Evolutionary conservation across 2,797 vertebrate species (phyloP), one percentile per base, ranked within the genome.

Genomic region (Melanotaenia maccullochi): DNA sequence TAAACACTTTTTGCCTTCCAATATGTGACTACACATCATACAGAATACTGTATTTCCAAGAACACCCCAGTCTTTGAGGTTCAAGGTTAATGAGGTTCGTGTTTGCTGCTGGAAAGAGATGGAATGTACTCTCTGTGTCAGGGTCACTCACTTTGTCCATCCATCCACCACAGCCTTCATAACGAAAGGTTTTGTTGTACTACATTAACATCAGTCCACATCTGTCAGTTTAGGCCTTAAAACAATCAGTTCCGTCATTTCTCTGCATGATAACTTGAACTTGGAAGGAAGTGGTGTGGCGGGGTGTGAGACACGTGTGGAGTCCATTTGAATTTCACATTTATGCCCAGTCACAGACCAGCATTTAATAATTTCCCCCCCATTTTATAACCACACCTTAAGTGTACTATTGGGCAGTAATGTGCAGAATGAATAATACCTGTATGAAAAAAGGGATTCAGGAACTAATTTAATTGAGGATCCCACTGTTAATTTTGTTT

Each of bases 1-100:
- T 58, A 54, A 72, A 59, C 49, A 57, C 63, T n/a, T 69, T 51
- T 60, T 25, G 38, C 65, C 13, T 22, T 69, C 40, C 35, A 42
- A 65, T 18, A 66, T 32, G 22, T 38, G 16, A 60, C 36, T 32
- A 47, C 9, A 24, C 54, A 54, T 51, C 42, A 35, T 6, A n/a
- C 14, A 22, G 12, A 24, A 56, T 32, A 28, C 42, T 38, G 35
- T 71, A 20, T 59, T 70, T 69, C 25, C 20, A 67, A 42, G 22
- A 58, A 22, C 24, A 49, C 12, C 62, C 5, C 7, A 5, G 24
- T 35, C 63, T 54, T 44, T 60, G 16, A 28, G 22, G 49, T 62
- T 62, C 24, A 40, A 51, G 12, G 12, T 47, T 38, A 51, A 52
- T 40, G 33, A 52, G 58, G 51, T 65, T 58, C 49, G 11, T 61